Evolutionary conservation across 2,113 vertebrate genomes (phyloP).

Genomic region (Poicephalus gulielmi): DNA sequence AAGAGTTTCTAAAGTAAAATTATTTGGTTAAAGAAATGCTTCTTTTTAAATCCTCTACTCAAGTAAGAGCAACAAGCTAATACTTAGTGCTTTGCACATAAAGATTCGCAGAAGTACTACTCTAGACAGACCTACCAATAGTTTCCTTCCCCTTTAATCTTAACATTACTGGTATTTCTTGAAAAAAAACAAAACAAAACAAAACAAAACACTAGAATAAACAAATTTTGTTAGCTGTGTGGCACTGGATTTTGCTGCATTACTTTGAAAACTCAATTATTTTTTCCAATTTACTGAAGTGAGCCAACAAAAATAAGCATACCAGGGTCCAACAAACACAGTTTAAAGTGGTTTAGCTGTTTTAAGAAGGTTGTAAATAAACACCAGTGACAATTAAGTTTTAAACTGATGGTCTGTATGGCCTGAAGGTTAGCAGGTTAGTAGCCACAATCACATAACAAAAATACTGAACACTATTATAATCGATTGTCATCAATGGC

Average conservation of each 20-base stretch:
- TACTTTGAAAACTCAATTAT: not conserved
- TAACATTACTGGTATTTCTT: not conserved
- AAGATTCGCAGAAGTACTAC: not conserved
- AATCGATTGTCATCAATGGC: not conserved
- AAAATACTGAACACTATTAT: not conserved
- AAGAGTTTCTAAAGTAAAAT: not conserved
- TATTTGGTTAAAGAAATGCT: not conserved
- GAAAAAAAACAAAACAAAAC: not conserved
- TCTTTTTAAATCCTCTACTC: not conserved
- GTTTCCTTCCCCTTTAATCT: not conserved
- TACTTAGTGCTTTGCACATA: not conserved
- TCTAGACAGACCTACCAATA: not conserved
- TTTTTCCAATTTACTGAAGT: not conserved
- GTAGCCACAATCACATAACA: not conserved
- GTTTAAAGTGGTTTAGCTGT: not conserved
- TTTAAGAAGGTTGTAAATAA: too few relatives aligned
- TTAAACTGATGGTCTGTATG: not conserved
- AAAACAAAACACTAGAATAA: not conserved
- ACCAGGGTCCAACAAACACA: not conserved
- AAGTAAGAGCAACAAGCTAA: not conserved
- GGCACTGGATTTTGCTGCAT: not conserved
- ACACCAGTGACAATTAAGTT: not conserved
- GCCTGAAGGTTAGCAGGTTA: not conserved
- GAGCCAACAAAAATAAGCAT: not conserved
- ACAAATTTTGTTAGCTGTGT: not conserved